A percentile compares a stretch with the other conserved stretches of the same genome.
Evolutionary conservation across 2,113 vertebrate genomes (phyloP).

Genomic region (Mormyrus iriodes): DNA sequence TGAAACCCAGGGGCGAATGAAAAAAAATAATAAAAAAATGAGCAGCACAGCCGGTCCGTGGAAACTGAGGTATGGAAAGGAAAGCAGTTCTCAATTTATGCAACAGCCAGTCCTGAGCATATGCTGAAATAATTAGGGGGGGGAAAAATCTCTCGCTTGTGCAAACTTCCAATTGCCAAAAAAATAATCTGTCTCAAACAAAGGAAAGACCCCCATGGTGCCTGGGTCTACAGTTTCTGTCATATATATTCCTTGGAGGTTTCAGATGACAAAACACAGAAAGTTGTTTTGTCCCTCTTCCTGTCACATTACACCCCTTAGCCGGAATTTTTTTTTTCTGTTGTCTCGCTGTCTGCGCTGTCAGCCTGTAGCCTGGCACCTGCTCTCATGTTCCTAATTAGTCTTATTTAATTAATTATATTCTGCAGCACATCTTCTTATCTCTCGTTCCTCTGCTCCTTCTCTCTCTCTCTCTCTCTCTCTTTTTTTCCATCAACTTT

Average conservation of each 20-base stretch:
- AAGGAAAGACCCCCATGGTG: slow-evolving; percentile 59
- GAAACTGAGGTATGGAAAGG: slow-evolving; percentile 1
- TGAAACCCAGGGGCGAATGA: neutral
- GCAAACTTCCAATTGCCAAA: slow-evolving; percentile 72
- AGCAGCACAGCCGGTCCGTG: neutral
- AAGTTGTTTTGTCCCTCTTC: slow-evolving; percentile 70
- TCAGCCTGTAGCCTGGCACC: slow-evolving; percentile 78
- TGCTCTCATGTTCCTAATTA: slow-evolving; percentile 90
- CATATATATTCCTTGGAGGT: slow-evolving; percentile 69
- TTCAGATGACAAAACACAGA: slow-evolving; percentile 73
- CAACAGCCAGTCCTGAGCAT: slow-evolving; percentile 51
- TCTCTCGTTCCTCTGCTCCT: slow-evolving; percentile 43
- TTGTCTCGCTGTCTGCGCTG: slow-evolving; percentile 73
- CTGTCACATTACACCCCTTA: slow-evolving; percentile 69
- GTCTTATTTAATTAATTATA: slow-evolving; percentile 87
- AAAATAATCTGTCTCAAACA: slow-evolving; percentile 71
- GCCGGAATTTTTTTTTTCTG: slow-evolving; percentile 60
- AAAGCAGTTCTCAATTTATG: slow-evolving; percentile 29
- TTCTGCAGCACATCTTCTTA: slow-evolving; percentile 67
- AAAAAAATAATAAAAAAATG: neutral
- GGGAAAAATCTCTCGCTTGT: slow-evolving; percentile 60
- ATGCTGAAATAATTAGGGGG: slow-evolving; percentile 70
- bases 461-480: slow-evolving; percentile 31
- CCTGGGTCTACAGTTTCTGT: slow-evolving; percentile 65
- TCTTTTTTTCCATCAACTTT: slow-evolving; percentile 37